Percentiles rank a stretch among this genome's conserved stretches.
Evolutionary conservation across 2,888 invertebrate species (phyloP).

Genomic region (Xestia xanthographa): DNA sequence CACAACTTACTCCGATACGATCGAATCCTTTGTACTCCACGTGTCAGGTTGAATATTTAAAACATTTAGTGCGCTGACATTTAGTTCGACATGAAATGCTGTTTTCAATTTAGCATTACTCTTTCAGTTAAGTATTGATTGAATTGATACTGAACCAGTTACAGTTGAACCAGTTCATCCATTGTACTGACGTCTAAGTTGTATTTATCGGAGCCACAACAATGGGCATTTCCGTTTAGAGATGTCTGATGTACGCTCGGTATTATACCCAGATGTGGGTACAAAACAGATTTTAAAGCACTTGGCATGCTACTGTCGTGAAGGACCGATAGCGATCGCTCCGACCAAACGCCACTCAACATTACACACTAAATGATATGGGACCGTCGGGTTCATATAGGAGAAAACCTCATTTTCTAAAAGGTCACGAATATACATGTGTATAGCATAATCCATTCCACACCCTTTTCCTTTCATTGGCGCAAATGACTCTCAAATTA

Average conservation of each 20-base stretch:
- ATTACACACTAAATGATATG: conserved; percentile 75
- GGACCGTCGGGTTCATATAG: conserved; percentile 68
- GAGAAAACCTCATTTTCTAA: conserved; percentile 72
- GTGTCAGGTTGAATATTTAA: conserved; percentile 52
- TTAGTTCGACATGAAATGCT: conserved; percentile 24
- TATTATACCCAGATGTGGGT: conserved; percentile 50
- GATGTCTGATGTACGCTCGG: conserved; percentile 30
- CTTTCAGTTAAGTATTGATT: conserved; percentile 34
- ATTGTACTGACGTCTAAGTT: conserved; percentile 54
- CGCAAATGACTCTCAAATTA: conserved; percentile 57
- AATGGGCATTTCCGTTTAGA: conserved; percentile 61
- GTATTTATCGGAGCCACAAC: conserved; percentile 49
- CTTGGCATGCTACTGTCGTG: conserved; percentile 55
- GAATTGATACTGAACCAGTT: conserved; percentile 33
- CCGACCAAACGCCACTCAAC: conserved; percentile 77
- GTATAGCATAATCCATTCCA: conserved; percentile 57
- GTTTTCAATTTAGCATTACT: conserved; percentile 33
- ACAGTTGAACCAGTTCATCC: conserved; percentile 41
- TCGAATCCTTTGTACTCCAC: conserved; percentile 42
- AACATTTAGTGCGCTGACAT: conserved; percentile 23
- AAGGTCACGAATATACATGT: conserved; percentile 65
- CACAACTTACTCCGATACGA: conserved; percentile 54
- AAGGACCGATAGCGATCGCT: conserved; percentile 69
- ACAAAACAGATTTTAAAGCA: conserved; percentile 51
- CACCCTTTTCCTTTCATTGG: conserved; percentile 58